A percentile compares a stretch with the other conserved stretches of the same genome.
phyloP scores from a whole-genome alignment of 2,113 vertebrate genomes.

The Ornithorhynchus anatinus region DNA sequence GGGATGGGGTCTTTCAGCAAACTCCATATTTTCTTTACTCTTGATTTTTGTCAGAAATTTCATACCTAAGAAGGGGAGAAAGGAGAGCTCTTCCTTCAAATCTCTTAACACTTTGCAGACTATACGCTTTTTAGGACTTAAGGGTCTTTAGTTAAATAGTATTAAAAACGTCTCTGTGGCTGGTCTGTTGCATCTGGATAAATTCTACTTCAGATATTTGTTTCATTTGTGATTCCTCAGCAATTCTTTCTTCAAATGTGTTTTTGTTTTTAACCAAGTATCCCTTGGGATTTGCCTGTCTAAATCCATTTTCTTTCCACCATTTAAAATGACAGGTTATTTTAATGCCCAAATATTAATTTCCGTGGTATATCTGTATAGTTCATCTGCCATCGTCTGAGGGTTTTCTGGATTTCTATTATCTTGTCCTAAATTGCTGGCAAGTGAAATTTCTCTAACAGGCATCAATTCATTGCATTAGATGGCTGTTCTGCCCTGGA shows the following conservation, averaged over 20 bases:
- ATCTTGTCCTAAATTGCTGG: conserved; percentile 71
- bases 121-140: too few relatives aligned
- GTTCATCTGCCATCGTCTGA: conserved; percentile 67
- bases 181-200: conserved; percentile 1
- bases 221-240: background rate
- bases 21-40: too few relatives aligned
- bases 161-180: background rate
- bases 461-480: conserved; percentile 74
- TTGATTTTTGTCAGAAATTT: too few relatives aligned
- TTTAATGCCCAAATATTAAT: conserved; percentile 68
- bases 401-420: conserved; percentile 74
- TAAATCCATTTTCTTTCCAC: conserved; percentile 63
- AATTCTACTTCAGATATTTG: background rate
- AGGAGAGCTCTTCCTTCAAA: too few relatives aligned
- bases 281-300: conserved; percentile 56
- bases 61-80: too few relatives aligned
- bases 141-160: too few relatives aligned
- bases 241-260: background rate
- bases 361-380: conserved; percentile 65
- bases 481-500: conserved; percentile 73
- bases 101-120: too few relatives aligned
- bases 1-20: too few relatives aligned
- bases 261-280: conserved; percentile 30
- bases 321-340: conserved; percentile 68
- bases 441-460: conserved; percentile 75